phyloP scores from a whole-genome alignment of 2,888 invertebrate genomes.

The Dicranocentrus wangi region DNA sequence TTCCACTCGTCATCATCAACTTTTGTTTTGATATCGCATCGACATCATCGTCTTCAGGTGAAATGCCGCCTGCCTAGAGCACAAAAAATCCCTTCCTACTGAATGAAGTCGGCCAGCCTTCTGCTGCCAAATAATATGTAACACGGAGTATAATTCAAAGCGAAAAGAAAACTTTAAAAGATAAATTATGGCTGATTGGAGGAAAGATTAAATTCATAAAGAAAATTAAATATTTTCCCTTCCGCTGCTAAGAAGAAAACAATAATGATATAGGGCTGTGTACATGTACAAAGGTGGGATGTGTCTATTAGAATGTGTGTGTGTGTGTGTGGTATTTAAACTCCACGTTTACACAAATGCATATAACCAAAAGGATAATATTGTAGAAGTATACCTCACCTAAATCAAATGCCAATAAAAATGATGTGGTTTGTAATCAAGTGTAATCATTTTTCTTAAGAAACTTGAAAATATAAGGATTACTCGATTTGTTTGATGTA shows the following conservation, averaged over 20 bases:
- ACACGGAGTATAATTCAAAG: slow-evolving; percentile 37
- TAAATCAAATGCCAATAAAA: slow-evolving; percentile 55
- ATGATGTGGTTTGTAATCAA: slow-evolving; percentile 25
- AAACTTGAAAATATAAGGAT: background rate
- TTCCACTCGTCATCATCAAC: slow-evolving; percentile 54
- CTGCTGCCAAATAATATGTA: slow-evolving; percentile 50
- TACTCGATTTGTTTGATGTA: background rate
- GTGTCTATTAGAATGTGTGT: background rate
- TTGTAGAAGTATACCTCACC: background rate
- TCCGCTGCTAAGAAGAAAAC: slow-evolving; percentile 13
- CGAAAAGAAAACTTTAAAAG: slow-evolving; percentile 48
- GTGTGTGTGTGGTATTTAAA: slow-evolving; percentile 47
- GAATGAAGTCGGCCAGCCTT: slow-evolving; percentile 34
- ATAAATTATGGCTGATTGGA: slow-evolving; percentile 62
- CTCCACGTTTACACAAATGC: background rate
- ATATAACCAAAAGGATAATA: background rate
- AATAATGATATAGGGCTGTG: slow-evolving; percentile 2
- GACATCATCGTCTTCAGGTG: slow-evolving; percentile 52
- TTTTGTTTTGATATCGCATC: slow-evolving; percentile 48
- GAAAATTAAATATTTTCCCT: slow-evolving; percentile 62
- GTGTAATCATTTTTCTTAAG: slow-evolving; percentile 17
- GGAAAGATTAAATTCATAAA: slow-evolving; percentile 60
- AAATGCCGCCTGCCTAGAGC: slow-evolving; percentile 59
- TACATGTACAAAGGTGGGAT: background rate
- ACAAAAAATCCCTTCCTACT: slow-evolving; percentile 16